Percentiles rank a stretch among this genome's conserved stretches.
Evolutionary conservation across 2,888 invertebrate species (phyloP).

Genomic region (Cactoblastis cactorum): DNA sequence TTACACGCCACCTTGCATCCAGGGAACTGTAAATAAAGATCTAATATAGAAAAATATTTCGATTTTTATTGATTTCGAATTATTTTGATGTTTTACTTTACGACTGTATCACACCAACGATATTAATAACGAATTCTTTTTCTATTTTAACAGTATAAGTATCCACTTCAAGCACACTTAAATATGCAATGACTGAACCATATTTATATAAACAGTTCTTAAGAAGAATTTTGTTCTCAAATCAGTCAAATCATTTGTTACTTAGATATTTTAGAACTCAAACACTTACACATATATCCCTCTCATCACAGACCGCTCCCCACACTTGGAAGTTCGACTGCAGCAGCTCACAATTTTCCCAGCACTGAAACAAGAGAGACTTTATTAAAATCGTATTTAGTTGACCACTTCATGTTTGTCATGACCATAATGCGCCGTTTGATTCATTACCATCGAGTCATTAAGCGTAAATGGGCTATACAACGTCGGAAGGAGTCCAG

Average conservation of each 20-base stretch:
- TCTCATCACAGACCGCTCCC: conserved; percentile 85
- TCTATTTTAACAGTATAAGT: too few species aligned
- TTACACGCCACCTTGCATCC: conserved; percentile 86
- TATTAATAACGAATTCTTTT: too few species aligned
- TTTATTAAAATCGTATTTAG: conserved; percentile 13
- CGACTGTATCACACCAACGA: too few species aligned
- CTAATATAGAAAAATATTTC: conserved; percentile 1
- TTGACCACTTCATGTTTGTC: conserved; percentile 37
- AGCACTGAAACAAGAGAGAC: conserved; percentile 82
- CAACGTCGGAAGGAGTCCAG: conserved; percentile 16
- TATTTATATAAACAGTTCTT: too few species aligned
- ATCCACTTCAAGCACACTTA: too few species aligned
- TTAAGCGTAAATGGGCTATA: conserved; percentile 20
- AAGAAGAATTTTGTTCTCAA: too few species aligned
- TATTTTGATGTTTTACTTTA: too few species aligned
- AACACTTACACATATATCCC: conserved; percentile 85
- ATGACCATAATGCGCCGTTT: conserved; percentile 33
- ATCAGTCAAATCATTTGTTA: too few species aligned
- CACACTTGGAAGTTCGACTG: conserved; percentile 86
- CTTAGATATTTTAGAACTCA: too few species aligned
- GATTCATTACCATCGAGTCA: conserved; percentile 23
- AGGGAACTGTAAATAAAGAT: conserved; percentile 79
- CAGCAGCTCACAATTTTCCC: conserved; percentile 87
- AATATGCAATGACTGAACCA: too few species aligned
- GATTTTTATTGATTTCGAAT: too few species aligned